These are phyloP conservation scores for Cyrtorhinus lividipennis DNA, from an alignment of 1,140 invertebrate species.

Conservation along the genomic window DNA sequence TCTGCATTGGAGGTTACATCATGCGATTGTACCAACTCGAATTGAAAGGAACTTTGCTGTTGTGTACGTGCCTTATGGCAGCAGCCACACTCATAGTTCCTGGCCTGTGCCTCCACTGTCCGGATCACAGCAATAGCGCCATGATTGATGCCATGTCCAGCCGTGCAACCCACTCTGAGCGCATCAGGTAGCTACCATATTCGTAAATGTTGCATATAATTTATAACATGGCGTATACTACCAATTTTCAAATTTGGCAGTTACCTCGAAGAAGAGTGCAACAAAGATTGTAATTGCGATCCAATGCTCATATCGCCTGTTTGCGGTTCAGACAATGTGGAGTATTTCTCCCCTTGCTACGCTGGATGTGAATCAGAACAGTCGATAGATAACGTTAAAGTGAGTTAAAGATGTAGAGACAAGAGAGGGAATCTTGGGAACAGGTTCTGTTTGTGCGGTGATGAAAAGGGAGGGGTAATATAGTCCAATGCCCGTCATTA, in stretches of 20 bases:
- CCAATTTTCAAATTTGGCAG: no score
- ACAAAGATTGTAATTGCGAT: conserved; percentile 45
- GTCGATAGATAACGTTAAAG: neutral
- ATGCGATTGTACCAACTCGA: neutral
- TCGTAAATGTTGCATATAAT: no score
- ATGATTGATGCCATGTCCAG: no score
- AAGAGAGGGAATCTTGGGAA: no score
- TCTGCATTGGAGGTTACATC: conserved; percentile 54
- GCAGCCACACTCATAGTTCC: neutral
- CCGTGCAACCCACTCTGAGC: no score
- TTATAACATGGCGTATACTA: no score
- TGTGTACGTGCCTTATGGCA: neutral
- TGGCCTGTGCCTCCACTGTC: neutral
- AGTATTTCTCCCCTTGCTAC: conserved; percentile 72
- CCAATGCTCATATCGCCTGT: conserved; percentile 43
- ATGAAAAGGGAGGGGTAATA: no score
- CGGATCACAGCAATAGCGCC: no score
- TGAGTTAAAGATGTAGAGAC: no score
- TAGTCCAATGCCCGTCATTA: no score
- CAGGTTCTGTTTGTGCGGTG: no score
- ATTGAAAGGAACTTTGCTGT: neutral
- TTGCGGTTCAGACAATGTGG: conserved; percentile 62
- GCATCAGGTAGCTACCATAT: no score
- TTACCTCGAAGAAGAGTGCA: conserved; percentile 33
- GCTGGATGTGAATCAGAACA: conserved; percentile 46